These are phyloP conservation scores for Ranitomeya variabilis DNA, from an alignment of 2,113 vertebrate genomes.

Conservation along the genomic window DNA sequence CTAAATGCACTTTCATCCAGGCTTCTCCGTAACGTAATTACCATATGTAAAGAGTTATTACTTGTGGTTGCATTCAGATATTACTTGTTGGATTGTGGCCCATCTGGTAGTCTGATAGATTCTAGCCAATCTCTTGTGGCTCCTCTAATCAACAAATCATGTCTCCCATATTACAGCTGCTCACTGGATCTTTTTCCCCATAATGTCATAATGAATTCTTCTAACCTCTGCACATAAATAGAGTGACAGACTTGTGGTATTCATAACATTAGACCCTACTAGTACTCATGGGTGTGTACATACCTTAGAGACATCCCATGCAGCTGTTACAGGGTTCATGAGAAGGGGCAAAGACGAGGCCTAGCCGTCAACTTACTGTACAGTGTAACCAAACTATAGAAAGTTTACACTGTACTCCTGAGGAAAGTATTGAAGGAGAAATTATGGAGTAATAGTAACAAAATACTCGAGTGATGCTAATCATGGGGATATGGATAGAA, in stretches of 20 bases:
- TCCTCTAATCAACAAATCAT: background rate
- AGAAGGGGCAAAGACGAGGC: background rate
- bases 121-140: background rate
- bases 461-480: too few relatives aligned
- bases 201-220: background rate
- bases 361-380: background rate
- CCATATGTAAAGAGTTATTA: background rate
- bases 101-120: background rate
- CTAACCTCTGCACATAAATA: background rate
- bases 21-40: background rate
- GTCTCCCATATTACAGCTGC: background rate
- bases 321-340: background rate
- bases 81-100: background rate
- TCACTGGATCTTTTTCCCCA: background rate
- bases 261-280: background rate
- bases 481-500: too few relatives aligned
- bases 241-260: background rate
- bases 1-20: background rate
- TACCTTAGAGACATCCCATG: background rate
- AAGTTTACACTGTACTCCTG: too few relatives aligned
- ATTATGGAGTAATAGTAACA: too few relatives aligned
- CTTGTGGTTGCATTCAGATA: background rate
- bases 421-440: too few relatives aligned
- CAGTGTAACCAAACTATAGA: background rate
- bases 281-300: background rate